Base-by-base conservation (phyloP, 2,797 vertebrate genomes). In the Sebastes taczanowskii region DNA sequence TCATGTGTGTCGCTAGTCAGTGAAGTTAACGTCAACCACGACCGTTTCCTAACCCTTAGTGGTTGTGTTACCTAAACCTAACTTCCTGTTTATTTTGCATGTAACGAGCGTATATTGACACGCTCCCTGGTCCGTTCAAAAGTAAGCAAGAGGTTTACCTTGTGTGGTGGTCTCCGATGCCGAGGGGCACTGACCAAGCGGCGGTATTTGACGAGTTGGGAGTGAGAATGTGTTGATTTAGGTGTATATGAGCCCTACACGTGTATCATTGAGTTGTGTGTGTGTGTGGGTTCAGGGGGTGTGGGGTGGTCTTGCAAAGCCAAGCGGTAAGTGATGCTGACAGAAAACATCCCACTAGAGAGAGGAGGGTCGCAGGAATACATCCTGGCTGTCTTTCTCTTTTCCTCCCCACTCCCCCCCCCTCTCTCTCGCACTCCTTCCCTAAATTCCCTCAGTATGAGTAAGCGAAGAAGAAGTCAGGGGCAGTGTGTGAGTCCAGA, bases 301-400 rank as follows among this genome's bases (percentile, higher is more conserved):
- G 49, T 1, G 62, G 55, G 46, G 71, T 60, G 63, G 71, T 87
- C 73, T 73, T 53, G 49, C 65, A 35, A 53, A 69, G 32, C 78
- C 10, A 65, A 60, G 63, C 64, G 4, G 64, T 86, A 90, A 93
- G 78, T 61, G 69, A 79, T 75, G 68, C 62, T 85, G 89, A 92
- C 90, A 91, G 84, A 74, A 80, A 79, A 87, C 76, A 84, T 84
- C 70, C 59, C 76, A 78, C 53, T 58, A 27, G 73, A 74, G 65
- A 72, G 68, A 72, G 76, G 78, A 72, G 83, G 83, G 88, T 86
- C 72, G 7, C 56, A 74, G 82, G 62, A 83, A 68, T 85, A 66
- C 80, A 83, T 78, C 68, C 73, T 7, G 16, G 11, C 71, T 62
- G 30, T 25, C 85, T 83, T 71, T 71, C 76, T 82, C 68, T 53